Percentiles rank a stretch among this genome's conserved stretches.
phyloP scores from a whole-genome alignment of 2,797 vertebrate species.

The Sternotherus odoratus region DNA sequence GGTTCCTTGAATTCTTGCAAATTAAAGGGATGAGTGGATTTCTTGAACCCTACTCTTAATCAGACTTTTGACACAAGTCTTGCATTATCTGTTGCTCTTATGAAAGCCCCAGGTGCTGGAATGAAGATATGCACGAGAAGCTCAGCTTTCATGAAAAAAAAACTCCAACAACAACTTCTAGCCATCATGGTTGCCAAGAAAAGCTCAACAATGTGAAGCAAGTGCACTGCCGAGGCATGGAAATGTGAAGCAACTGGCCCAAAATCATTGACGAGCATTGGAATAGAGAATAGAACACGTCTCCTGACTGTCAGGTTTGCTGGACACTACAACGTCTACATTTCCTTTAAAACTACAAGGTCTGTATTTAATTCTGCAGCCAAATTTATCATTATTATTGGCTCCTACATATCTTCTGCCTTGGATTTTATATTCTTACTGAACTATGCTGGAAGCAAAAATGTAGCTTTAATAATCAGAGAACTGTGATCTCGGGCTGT shows the following conservation, averaged over 20 bases:
- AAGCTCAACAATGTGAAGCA: background rate
- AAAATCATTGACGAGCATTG: no score
- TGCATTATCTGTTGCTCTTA: background rate
- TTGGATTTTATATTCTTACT: background rate
- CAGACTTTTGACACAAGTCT: background rate
- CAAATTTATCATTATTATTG: fast-evolving
- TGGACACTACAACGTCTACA: fast-evolving
- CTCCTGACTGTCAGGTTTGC: background rate
- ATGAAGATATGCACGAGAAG: background rate
- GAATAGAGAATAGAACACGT: background rate
- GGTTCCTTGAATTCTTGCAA: background rate
- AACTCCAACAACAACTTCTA: fast-evolving
- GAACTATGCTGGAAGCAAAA: background rate
- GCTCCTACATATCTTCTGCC: background rate
- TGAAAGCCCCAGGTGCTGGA: background rate
- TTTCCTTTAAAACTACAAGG: background rate
- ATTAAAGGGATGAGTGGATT: background rate
- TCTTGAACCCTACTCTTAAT: background rate
- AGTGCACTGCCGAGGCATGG: fast-evolving
- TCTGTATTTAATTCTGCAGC: background rate
- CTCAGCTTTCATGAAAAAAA: background rate
- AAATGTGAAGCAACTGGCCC: background rate
- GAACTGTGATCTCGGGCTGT: background rate
- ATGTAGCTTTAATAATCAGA: background rate
- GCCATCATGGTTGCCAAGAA: background rate